Conservation (phyloP, 2,113 vertebrate species). For the Alectura lathami region DNA sequence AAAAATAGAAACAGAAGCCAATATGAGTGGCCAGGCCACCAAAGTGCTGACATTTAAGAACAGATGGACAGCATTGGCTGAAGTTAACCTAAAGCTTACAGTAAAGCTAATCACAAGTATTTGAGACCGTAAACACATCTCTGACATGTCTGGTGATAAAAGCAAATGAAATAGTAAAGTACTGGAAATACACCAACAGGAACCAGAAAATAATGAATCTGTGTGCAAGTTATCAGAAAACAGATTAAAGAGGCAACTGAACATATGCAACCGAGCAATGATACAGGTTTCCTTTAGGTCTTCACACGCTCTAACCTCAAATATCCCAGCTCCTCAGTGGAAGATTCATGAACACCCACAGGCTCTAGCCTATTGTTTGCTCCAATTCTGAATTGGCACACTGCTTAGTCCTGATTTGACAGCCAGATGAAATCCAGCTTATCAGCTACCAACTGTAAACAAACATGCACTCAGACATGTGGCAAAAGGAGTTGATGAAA, state of each 20-base stretch:
- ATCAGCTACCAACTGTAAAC: neutral
- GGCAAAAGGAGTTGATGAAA: neutral
- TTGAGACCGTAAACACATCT: neutral
- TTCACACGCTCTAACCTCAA: neutral
- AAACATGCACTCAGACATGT: fast-evolving
- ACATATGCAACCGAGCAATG: fast-evolving
- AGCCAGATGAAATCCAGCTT: neutral
- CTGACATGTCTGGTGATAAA: neutral
- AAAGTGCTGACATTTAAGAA: neutral
- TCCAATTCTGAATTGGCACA: neutral
- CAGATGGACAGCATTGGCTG: neutral
- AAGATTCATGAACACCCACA: neutral
- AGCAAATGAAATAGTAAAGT: neutral
- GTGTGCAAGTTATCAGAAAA: neutral
- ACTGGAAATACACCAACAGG: neutral
- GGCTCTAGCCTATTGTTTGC: neutral
- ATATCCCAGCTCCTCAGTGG: neutral
- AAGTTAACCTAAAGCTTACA: neutral
- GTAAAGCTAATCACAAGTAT: neutral
- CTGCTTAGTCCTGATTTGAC: neutral
- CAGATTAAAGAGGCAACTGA: neutral
- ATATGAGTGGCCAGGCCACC: fast-evolving
- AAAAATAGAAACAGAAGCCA: neutral
- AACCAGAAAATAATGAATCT: neutral
- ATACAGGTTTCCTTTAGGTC: neutral